Percentiles rank a stretch among this genome's conserved stretches.
Evolutionary conservation across 1,140 invertebrate genomes (phyloP).

Genomic region (Drosophila busckii): DNA sequence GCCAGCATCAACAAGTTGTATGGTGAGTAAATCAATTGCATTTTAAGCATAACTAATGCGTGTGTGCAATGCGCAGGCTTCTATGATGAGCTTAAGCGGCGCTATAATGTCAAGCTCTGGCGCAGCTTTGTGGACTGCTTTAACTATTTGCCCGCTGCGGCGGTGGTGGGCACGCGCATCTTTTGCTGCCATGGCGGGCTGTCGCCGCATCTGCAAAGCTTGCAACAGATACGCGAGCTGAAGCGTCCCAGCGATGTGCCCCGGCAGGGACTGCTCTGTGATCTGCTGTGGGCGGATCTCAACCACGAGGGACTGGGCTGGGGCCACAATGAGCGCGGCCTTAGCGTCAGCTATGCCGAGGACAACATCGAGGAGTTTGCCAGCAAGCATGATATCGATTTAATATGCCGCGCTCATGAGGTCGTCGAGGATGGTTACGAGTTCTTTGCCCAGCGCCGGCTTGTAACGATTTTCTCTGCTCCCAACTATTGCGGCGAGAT

Average conservation of each 20-base stretch:
- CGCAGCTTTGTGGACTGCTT: conserved; percentile 84
- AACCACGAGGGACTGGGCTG: conserved; percentile 89
- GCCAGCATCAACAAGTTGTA: conserved; percentile 29
- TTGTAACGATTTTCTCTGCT: conserved; percentile 92
- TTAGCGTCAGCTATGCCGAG: conserved; percentile 89
- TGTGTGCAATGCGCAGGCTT: conserved; percentile 4
- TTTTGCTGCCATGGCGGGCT: conserved; percentile 91
- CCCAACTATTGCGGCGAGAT: conserved; percentile 92
- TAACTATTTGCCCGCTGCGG: conserved; percentile 89
- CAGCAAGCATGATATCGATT: conserved; percentile 87
- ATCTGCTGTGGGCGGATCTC: conserved; percentile 93
- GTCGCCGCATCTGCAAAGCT: conserved; percentile 88
- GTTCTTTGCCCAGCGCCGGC: conserved; percentile 85
- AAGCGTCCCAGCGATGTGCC: conserved; percentile 93
- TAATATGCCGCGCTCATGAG: conserved; percentile 94
- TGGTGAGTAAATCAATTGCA: not conserved
- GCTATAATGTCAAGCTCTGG: conserved; percentile 90
- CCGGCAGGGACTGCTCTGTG: conserved; percentile 88
- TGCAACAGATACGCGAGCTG: conserved; percentile 93
- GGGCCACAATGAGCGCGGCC: conserved; percentile 90
- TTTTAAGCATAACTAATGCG: not conserved
- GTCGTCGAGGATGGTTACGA: conserved; percentile 93
- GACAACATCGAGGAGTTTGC: conserved; percentile 89
- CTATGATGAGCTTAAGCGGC: conserved; percentile 85
- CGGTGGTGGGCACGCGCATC: conserved; percentile 90